phyloP scores from a whole-genome alignment of 2,113 vertebrate genomes.

The Lophotis ruficrista region DNA sequence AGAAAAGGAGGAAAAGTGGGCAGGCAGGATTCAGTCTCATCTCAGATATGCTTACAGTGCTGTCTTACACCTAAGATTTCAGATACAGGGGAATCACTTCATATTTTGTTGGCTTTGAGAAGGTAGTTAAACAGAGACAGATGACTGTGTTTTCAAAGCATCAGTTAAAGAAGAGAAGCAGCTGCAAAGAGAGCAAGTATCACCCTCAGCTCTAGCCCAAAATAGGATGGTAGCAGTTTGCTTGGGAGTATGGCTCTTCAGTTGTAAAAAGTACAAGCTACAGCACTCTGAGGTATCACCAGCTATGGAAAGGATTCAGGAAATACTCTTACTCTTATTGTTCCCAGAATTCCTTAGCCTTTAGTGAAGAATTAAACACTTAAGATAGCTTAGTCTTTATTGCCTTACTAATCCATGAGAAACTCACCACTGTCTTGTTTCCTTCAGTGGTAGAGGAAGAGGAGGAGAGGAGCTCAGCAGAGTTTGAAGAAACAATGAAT shows the following conservation, averaged over 20 bases:
- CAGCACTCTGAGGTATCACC: neutral
- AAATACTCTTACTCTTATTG: neutral
- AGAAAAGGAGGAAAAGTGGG: neutral
- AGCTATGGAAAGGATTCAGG: neutral
- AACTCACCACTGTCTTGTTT: slow-evolving; percentile 67
- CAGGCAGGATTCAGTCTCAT: neutral
- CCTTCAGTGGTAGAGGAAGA: slow-evolving; percentile 72
- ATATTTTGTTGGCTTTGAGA: neutral
- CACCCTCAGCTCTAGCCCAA: neutral
- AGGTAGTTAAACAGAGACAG: neutral
- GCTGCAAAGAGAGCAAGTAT: neutral
- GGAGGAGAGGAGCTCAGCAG: slow-evolving; percentile 75
- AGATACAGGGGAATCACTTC: neutral
- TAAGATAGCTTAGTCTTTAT: neutral
- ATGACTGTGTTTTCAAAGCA: neutral
- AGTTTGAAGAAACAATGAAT: slow-evolving; percentile 82
- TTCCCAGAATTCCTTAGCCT: neutral
- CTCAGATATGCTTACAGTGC: neutral
- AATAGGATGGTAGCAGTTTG: neutral
- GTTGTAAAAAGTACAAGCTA: neutral
- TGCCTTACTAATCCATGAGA: neutral
- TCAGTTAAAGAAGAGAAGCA: neutral
- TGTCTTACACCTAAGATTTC: neutral
- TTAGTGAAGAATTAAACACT: neutral
- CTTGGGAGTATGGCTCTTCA: neutral